phyloP scores from a whole-genome alignment of 2,888 invertebrate genomes.

The Eupithecia centaureata region DNA sequence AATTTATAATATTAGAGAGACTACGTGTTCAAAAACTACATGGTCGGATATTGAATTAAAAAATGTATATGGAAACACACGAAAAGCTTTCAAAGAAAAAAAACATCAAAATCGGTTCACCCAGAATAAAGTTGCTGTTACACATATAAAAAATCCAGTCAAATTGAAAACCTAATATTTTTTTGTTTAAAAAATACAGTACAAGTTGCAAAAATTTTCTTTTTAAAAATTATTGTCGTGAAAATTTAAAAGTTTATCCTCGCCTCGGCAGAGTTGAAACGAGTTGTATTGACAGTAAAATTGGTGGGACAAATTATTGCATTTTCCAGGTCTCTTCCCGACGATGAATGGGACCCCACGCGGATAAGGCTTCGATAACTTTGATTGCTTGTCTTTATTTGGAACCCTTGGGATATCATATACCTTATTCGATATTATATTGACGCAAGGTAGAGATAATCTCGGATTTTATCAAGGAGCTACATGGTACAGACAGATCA shows the following conservation, averaged over 20 bases:
- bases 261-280: background rate
- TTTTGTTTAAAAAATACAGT: too few species aligned
- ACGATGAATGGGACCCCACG: slow-evolving; percentile 3
- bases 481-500: background rate
- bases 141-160: too few species aligned
- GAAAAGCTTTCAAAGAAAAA: too few species aligned
- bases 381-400: slow-evolving; percentile 59
- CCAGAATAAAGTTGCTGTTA: too few species aligned
- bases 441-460: slow-evolving; percentile 34
- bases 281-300: background rate
- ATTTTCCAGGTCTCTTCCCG: slow-evolving; percentile 9
- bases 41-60: too few species aligned
- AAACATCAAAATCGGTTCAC: too few species aligned
- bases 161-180: too few species aligned
- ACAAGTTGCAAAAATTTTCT: too few species aligned
- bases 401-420: slow-evolving; percentile 47
- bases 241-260: background rate
- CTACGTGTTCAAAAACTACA: too few species aligned
- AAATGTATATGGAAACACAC: too few species aligned
- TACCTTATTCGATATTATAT: slow-evolving; percentile 47
- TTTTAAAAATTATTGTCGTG: background rate
- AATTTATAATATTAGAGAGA: too few species aligned
- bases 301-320: slow-evolving; percentile 3
- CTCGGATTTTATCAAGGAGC: background rate
- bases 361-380: slow-evolving; percentile 45